Conservation (phyloP, 2,888 invertebrate species). For the Eucera pruinosa region DNA sequence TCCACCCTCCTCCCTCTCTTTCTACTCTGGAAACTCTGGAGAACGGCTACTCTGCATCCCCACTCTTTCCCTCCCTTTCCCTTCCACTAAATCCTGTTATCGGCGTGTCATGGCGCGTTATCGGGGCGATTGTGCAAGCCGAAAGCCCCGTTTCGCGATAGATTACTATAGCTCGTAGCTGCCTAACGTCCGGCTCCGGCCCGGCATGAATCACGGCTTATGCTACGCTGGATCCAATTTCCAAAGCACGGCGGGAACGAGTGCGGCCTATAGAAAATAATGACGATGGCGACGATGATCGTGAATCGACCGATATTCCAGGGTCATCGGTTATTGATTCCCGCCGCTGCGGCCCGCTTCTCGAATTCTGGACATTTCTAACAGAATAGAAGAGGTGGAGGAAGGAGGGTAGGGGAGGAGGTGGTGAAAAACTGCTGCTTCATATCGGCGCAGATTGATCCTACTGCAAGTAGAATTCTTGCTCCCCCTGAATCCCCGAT, state of each 20-base stretch:
- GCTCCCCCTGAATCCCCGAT: not conserved
- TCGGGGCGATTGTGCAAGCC: constrained; percentile 72
- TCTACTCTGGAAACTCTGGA: not conserved
- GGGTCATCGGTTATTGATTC: constrained; percentile 29
- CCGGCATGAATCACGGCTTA: constrained; percentile 70
- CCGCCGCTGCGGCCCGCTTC: not conserved
- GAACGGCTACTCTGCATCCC: constrained; percentile 43
- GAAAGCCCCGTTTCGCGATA: constrained; percentile 74
- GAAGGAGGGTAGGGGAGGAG: not conserved
- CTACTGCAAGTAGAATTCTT: not conserved
- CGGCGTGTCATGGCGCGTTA: constrained; percentile 73
- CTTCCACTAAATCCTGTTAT: constrained; percentile 73
- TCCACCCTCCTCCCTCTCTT: constrained; percentile 20
- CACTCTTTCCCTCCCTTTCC: constrained; percentile 46
- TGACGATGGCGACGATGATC: constrained; percentile 43
- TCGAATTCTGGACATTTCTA: not conserved
- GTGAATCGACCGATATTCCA: constrained; percentile 20
- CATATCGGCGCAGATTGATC: constrained; percentile 1
- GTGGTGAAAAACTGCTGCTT: not conserved
- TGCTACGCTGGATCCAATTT: constrained; percentile 69
- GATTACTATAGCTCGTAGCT: constrained; percentile 71
- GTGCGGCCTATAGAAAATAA: constrained; percentile 60
- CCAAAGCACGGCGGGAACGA: constrained; percentile 55
- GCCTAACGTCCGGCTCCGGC: constrained; percentile 66
- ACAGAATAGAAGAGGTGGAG: not conserved